Evolutionary conservation across 1,140 invertebrate genomes (phyloP), one percentile per base, ranked within the genome.

Genomic region (Eulimnadia texana): DNA sequence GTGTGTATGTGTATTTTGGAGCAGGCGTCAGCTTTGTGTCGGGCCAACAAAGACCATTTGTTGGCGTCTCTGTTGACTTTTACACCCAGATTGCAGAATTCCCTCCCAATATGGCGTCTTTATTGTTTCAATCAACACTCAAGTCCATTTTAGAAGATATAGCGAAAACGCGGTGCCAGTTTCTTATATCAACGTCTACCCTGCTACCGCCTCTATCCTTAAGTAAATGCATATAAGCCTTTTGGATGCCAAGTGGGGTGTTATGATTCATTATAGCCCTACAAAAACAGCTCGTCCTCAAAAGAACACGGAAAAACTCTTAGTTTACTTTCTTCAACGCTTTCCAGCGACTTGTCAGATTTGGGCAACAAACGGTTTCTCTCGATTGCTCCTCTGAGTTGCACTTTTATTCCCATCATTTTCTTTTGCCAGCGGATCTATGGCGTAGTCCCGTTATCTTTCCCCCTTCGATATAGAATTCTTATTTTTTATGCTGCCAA

Each of bases 311-410:
- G 33, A 42, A 42, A 42, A 42, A 42, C 33, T 42, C 16, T 42
- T 42, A 42, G 33, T 16, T 42, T 16, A 42, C 33, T 42, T 42
- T 42, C 33, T 6, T 42, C 33, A 16, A 42, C 33, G 33, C 33
- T 42, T 42, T 16, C 16, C 16, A 42, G 33, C 33, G 55, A 57
- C 24, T 57, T 57, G 55, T 57, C 55, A 57, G 55, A 57, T 57
- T 57, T 57, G 55, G 55, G 33, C 29, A 57, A 57, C 55, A 57
- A 57, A 57, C 55, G 55, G 33, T 57, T 57, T n/a, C 27, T 56
- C n/a, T 56, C 54, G 24, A 24, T 56, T 56, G 24, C n/a, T 11
- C 50, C 23, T 24, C 24, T 25, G 23, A 24, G 19, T 25, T 56
- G 23, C 33, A 42, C 33, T 9, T 16, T 42, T 42, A 6, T 42